Evolutionary conservation across 2,888 invertebrate genomes (phyloP).

Genomic region (Artemia sinica): DNA sequence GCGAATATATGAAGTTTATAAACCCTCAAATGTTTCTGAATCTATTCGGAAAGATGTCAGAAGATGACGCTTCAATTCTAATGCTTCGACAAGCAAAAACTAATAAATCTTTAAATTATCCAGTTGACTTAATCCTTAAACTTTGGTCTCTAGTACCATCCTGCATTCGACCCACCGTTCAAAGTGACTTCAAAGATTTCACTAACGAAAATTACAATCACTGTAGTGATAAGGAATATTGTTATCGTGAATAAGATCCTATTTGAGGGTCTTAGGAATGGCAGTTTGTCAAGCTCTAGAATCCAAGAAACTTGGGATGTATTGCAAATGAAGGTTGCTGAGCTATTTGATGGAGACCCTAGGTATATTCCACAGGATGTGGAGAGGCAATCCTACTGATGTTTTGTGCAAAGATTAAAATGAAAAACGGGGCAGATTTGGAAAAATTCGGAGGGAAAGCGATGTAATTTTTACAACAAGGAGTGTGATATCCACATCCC

Average conservation of each 20-base stretch:
- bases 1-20: constrained; percentile 45
- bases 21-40: constrained; percentile 47
- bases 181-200: constrained; percentile 83
- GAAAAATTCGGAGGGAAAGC: constrained; percentile 90
- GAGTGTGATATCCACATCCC: constrained; percentile 97
- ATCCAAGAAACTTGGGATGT: constrained; percentile 80
- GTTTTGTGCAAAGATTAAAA: constrained; percentile 80
- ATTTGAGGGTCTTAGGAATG: constrained; percentile 46
- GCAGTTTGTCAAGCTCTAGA: constrained; percentile 64
- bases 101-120: constrained; percentile 36
- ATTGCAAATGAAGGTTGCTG: constrained; percentile 78
- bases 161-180: constrained; percentile 89
- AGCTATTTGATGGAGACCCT: constrained; percentile 92
- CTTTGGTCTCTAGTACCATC: constrained; percentile 87
- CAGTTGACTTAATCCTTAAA: constrained; percentile 76
- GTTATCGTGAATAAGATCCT: constrained; percentile 86
- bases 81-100: constrained; percentile 30
- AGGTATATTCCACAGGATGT: constrained; percentile 79
- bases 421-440: constrained; percentile 98
- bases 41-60: constrained; percentile 56
- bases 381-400: constrained; percentile 70
- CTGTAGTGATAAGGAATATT: constrained; percentile 92
- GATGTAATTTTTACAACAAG: constrained; percentile 95
- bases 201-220: constrained; percentile 89
- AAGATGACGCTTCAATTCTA: constrained; percentile 46